Conservation (phyloP, 2,113 vertebrate genomes). For the Alces alces region DNA sequence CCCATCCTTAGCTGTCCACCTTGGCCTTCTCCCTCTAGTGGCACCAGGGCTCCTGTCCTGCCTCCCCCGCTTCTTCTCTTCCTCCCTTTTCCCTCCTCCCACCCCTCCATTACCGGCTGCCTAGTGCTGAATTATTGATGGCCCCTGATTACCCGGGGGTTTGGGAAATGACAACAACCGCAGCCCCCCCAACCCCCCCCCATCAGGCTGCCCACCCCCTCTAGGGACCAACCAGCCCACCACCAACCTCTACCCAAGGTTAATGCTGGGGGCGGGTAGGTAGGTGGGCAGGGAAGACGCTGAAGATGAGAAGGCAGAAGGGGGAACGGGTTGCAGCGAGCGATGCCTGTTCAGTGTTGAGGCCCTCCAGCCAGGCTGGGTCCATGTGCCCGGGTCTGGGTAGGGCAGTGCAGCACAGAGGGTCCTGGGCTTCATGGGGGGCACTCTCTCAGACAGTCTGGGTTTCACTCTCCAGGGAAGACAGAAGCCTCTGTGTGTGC, state of each 20-base stretch:
- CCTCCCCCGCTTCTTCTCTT: neutral
- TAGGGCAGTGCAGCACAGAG: slow-evolving; percentile 26
- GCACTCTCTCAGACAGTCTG: slow-evolving; percentile 74
- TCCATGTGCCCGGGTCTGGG: neutral
- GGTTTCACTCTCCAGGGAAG: slow-evolving; percentile 72
- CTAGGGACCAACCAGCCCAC: slow-evolving; percentile 65
- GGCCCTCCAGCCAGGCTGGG: neutral
- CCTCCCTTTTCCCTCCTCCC: slow-evolving; percentile 71
- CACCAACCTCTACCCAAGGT: slow-evolving; percentile 76
- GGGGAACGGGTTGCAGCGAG: neutral
- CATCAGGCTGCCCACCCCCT: slow-evolving; percentile 58
- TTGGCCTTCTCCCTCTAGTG: slow-evolving; percentile 45
- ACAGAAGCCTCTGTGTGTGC: slow-evolving; percentile 76
- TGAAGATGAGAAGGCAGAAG: slow-evolving; percentile 41
- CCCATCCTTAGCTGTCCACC: slow-evolving; percentile 25
- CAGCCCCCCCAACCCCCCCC: slow-evolving; percentile 33
- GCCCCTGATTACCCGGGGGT: slow-evolving; percentile 79
- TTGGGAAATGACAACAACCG: slow-evolving; percentile 80
- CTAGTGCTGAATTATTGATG: slow-evolving; percentile 82
- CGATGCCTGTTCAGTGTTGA: neutral
- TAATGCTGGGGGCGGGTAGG: slow-evolving; percentile 66
- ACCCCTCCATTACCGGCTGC: slow-evolving; percentile 81
- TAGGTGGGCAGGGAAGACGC: slow-evolving; percentile 57
- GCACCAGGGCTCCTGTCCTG: slow-evolving; percentile 44
- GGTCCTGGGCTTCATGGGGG: slow-evolving; percentile 64